Evolutionary conservation across 1,140 invertebrate genomes (phyloP).

Genomic region (Calycopis cecrops): DNA sequence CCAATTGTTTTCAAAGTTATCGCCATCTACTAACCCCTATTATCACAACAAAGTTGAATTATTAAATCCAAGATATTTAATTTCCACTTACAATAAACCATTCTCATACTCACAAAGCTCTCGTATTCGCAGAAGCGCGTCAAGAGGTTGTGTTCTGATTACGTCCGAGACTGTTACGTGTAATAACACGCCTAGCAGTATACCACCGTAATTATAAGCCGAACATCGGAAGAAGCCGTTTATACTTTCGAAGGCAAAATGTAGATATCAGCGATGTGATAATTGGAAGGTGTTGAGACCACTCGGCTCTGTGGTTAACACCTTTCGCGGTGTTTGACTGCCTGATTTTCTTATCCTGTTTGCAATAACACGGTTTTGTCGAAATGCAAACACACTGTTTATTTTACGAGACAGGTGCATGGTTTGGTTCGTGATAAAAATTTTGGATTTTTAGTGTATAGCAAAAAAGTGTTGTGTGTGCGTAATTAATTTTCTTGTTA

Average conservation of each 20-base stretch:
- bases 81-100: too few species aligned
- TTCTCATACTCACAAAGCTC: too few species aligned
- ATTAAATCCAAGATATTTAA: too few species aligned
- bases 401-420: constrained; percentile 27
- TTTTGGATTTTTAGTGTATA: too few species aligned
- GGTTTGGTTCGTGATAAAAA: constrained; percentile 7
- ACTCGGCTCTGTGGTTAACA: constrained; percentile 50
- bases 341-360: constrained; percentile 48
- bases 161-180: too few species aligned
- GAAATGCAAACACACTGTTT: constrained; percentile 30
- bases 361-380: constrained; percentile 32
- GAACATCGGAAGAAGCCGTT: constrained; percentile 50
- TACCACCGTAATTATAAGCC: constrained; percentile 26
- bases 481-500: not conserved
- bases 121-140: too few species aligned
- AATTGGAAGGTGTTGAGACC: constrained; percentile 66
- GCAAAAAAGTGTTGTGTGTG: too few species aligned
- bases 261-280: constrained; percentile 51
- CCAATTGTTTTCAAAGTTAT: too few species aligned
- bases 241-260: constrained; percentile 41
- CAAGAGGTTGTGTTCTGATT: too few species aligned
- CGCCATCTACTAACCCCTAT: too few species aligned
- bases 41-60: too few species aligned
- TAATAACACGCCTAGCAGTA: not conserved
- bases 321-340: constrained; percentile 48